Evolutionary conservation across 2,113 vertebrate genomes (phyloP).

Genomic region (Electrona antarctica): DNA sequence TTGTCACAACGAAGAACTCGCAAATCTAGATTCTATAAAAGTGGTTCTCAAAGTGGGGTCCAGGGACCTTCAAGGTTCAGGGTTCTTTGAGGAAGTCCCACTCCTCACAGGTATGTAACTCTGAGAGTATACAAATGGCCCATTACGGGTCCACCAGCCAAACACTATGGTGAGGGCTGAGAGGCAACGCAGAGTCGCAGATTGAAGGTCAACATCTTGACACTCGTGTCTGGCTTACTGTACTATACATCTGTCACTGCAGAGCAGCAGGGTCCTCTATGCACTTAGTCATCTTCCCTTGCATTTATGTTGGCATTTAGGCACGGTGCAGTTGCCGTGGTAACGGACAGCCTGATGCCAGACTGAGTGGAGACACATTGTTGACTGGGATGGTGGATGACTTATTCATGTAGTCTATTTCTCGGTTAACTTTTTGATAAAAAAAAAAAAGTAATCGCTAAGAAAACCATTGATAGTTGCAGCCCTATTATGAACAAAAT

Average conservation of each 20-base stretch:
- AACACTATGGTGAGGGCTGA: not conserved
- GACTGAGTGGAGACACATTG: conserved; percentile 8
- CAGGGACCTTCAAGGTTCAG: too few species aligned
- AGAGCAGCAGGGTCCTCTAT: conserved; percentile 1
- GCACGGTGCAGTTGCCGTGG: conserved; percentile 61
- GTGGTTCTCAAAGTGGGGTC: too few species aligned
- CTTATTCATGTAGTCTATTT: conserved; percentile 39
- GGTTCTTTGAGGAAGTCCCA: too few species aligned
- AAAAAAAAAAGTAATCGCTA: too few species aligned
- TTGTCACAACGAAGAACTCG: too few species aligned
- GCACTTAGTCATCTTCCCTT: conserved; percentile 49
- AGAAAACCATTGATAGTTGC: too few species aligned
- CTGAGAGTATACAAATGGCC: too few species aligned
- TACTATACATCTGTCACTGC: not conserved
- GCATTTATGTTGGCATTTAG: conserved; percentile 63
- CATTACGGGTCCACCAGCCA: too few species aligned
- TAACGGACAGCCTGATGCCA: conserved; percentile 44
- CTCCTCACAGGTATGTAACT: too few species aligned
- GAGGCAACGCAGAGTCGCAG: conserved; percentile 13
- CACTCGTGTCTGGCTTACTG: not conserved
- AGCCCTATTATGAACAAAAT: too few species aligned
- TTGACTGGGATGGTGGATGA: conserved; percentile 22
- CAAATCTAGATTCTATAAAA: too few species aligned
- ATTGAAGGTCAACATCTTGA: conserved; percentile 21
- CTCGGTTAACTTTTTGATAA: too few species aligned